Percentiles rank a stretch among this genome's conserved stretches.
phyloP scores from a whole-genome alignment of 2,113 vertebrate genomes.

The Gorsachius goisagi region DNA sequence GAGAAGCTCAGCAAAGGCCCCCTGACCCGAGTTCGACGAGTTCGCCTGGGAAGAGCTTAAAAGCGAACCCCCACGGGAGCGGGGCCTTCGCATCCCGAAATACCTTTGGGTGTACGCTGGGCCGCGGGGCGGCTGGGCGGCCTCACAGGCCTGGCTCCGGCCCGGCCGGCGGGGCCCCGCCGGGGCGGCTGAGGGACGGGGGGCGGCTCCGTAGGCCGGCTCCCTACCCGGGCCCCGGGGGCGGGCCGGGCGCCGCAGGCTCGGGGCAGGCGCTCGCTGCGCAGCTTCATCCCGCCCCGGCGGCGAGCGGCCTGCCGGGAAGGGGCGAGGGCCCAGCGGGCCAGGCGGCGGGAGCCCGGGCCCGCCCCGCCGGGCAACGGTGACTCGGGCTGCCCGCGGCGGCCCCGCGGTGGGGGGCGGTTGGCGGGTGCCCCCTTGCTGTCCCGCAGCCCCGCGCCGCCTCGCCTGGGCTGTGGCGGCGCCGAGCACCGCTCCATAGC shows the following conservation, averaged over 20 bases:
- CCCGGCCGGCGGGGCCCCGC: neutral
- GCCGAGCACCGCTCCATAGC: neutral
- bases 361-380: too few species aligned
- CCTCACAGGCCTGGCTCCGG: neutral
- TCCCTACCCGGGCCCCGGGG: neutral
- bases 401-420: neutral
- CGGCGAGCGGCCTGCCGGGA: accelerated
- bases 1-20: neutral
- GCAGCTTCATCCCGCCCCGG: neutral
- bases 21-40: accelerated
- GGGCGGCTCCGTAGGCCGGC: neutral
- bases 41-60: accelerated
- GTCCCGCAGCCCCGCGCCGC: neutral
- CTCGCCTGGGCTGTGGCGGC: neutral
- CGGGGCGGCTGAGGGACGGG: too few species aligned
- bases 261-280: neutral
- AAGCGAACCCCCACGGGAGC: accelerated
- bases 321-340: neutral
- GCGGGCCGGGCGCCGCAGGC: too few species aligned
- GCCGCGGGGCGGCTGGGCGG: neutral
- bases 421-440: neutral
- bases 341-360: neutral
- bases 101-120: accelerated
- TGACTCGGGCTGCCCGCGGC: neutral
- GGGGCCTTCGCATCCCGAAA: too few species aligned